A percentile compares a stretch with the other conserved stretches of the same genome.
Conservation (phyloP, 2,113 vertebrate genomes). For the Nothobranchius furzeri region DNA sequence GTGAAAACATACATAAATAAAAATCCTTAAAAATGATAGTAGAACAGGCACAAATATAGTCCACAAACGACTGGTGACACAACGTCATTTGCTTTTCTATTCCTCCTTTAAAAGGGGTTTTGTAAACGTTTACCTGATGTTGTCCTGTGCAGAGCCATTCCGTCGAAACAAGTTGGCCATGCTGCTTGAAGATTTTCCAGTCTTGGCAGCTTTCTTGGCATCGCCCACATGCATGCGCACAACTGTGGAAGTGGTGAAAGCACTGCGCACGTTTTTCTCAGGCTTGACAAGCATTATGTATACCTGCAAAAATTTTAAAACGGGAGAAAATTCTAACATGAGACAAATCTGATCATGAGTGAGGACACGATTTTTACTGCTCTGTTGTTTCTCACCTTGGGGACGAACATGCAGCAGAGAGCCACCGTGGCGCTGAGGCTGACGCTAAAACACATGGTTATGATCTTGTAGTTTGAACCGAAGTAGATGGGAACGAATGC, state of each 20-base stretch:
- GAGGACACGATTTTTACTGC: not conserved
- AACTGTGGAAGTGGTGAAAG: slow-evolving; percentile 96
- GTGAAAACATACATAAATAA: too few species aligned
- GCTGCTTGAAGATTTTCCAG: slow-evolving; percentile 90
- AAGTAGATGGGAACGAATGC: slow-evolving; percentile 99
- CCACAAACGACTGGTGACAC: too few species aligned
- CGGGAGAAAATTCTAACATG: not conserved
- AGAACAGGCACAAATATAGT: too few species aligned
- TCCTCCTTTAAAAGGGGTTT: not conserved
- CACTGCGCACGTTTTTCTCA: slow-evolving; percentile 95
- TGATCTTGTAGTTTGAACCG: slow-evolving; percentile 99
- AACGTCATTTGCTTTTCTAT: not conserved
- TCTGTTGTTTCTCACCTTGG: slow-evolving; percentile 78
- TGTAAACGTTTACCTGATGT: slow-evolving; percentile 84
- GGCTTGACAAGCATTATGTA: slow-evolving; percentile 99
- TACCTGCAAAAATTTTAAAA: slow-evolving; percentile 69
- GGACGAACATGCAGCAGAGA: slow-evolving; percentile 97
- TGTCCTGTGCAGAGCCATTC: slow-evolving; percentile 89
- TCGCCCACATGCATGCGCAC: slow-evolving; percentile 98
- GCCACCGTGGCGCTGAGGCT: slow-evolving; percentile 97
- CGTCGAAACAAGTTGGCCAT: slow-evolving; percentile 94
- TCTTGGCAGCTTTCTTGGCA: slow-evolving; percentile 87
- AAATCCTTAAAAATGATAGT: too few species aligned
- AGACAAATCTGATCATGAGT: too few species aligned
- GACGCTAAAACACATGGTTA: slow-evolving; percentile 99